Evolutionary conservation across 2,113 vertebrate species (phyloP), one percentile per base, ranked within the genome.

Genomic region (Aldabrachelys gigantea): DNA sequence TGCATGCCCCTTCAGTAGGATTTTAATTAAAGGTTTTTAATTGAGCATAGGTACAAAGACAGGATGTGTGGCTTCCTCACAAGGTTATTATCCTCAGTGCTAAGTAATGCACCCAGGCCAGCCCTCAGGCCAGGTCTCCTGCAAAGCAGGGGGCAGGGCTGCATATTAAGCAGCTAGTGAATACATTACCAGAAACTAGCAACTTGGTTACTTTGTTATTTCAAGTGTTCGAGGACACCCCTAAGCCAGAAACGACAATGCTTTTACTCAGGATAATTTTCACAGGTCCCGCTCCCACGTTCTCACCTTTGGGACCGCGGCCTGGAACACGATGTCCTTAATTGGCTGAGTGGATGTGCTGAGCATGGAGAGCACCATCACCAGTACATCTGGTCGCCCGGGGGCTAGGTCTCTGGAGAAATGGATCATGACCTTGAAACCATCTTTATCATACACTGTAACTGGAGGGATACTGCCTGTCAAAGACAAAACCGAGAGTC

Each of bases 221-320:
- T 80, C 50, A 10, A 24, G 14, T 3, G 2, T 69, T 53, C n/a
- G 50, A 83, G n/a, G 56, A n/a, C 88, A 90, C 85, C 25, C 4
- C 50, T 19, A n/a, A 49, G 52, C 56, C 47, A 80, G 56, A 50
- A 84, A 72, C 1, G 10, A 50, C 1, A 1, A 79, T 4, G 6
- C 53, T 91, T 56, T 72, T 81, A 29, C 80, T 83, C 50, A 10
- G 57, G 19, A 85, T 53, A 11, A 11, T 75, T 54, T 49, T 27
- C 31, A 80, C 22, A 3, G 38, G 59, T 31, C 25, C 11, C 29
- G 2, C 41, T 41, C 49, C 82, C 69, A 76, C 19, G 49, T 41
- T 84, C 97, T 98, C 93, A 99, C 99, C 99, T 99, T 99, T 6
- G 99, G 99, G 85, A 98, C 99, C 1, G 99, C 99, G 80, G 98